Conservation (phyloP, 2,888 invertebrate species). For the Ecdyonurus torrentis region DNA sequence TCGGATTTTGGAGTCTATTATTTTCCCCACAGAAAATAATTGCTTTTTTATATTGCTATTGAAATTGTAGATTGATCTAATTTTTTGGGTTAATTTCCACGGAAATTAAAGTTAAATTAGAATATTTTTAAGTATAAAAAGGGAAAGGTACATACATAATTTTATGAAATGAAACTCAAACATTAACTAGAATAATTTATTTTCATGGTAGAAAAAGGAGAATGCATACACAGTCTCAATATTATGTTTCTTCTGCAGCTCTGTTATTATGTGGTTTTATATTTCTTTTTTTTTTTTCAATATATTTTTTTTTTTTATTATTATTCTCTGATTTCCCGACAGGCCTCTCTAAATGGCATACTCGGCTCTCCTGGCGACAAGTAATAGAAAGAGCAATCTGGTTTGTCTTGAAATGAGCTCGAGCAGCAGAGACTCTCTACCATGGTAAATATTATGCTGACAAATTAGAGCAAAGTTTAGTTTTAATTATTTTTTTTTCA, state of each 20-base stretch:
- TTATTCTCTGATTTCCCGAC: not conserved
- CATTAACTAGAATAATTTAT: slow-evolving; percentile 21
- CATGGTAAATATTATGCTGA: not conserved
- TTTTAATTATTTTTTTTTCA: not conserved
- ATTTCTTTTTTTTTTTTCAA: not conserved
- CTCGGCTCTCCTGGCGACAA: slow-evolving; percentile 3
- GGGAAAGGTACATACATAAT: too few relatives aligned
- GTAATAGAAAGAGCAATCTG: not conserved
- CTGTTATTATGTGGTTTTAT: slow-evolving; percentile 9
- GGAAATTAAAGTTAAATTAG: too few relatives aligned
- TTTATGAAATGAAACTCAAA: too few relatives aligned
- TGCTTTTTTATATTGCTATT: too few relatives aligned
- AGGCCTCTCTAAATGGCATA: not conserved
- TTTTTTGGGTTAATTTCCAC: too few relatives aligned
- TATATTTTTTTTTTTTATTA: not conserved
- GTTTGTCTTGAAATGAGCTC: not conserved
- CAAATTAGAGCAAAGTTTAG: not conserved
- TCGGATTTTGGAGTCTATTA: too few relatives aligned
- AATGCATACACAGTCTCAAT: slow-evolving; percentile 13
- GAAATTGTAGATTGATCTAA: too few relatives aligned
- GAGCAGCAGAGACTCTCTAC: not conserved
- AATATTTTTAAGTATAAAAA: too few relatives aligned
- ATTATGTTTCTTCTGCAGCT: slow-evolving; percentile 4
- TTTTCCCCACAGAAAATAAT: too few relatives aligned
- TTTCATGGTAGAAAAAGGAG: slow-evolving; percentile 20